Evolutionary conservation across 1,140 invertebrate genomes (phyloP), one percentile per base, ranked within the genome.

Genomic region (Pteromalus puparum): DNA sequence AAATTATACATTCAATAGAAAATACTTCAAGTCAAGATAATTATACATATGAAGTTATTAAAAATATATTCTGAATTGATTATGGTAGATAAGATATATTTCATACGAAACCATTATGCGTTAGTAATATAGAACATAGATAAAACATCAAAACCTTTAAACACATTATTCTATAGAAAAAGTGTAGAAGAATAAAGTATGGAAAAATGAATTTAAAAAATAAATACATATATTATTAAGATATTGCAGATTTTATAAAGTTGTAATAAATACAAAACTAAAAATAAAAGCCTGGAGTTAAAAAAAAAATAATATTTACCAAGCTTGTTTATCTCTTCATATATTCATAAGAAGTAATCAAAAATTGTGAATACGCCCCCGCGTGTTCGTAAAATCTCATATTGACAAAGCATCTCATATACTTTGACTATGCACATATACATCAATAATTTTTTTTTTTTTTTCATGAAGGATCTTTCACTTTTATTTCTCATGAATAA

Each of bases 121-220:
- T 70, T 70, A 82, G 18, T 38, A 73, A 24, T 74, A 82, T 74
- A 82, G 15, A 61, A 67, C 61, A 61, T 75, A 75, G 48, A 81
- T 72, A 72, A 76, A 76, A 68, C 24, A 82, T 65, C 53, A 82
- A 76, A 68, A 48, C 42, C 61, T 46, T 42, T 48, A 28, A 76
- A 83, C 70, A 77, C 61, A 70, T 42, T 77, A 83, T 4, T 75
- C 26, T 68, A 68, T 77, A 77, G 61, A 77, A 83, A 77, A 70
- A 75, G 70, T 74, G 30, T 68, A 83, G 74, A 83, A 76, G 53
- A 83, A 83, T 83, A 72, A 72, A 83, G 72, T 83, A 38, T 72
- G 38, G 46, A 30, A 72, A 53, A 78, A 74, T 77, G 9, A 72
- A 53, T 78, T 78, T 15, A 38, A 72, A 78, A 61, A 83, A 78